Conservation (phyloP, 2,797 vertebrate genomes). For the Chiroxiphia lanceolata region DNA sequence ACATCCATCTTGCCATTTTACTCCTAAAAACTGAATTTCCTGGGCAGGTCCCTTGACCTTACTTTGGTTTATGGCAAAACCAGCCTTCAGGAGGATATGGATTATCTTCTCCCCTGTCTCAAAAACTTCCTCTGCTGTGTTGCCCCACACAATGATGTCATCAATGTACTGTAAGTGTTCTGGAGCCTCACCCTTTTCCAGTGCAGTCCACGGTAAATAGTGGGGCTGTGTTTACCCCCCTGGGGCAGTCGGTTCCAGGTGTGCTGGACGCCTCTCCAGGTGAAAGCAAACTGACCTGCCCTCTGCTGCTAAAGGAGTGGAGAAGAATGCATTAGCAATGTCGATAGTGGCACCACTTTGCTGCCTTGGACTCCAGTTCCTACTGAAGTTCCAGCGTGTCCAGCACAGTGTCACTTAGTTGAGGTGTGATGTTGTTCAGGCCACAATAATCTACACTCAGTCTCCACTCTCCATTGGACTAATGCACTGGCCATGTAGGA, state of each 20-base stretch:
- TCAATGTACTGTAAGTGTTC: not conserved
- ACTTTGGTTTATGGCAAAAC: not conserved
- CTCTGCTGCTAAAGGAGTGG: not conserved
- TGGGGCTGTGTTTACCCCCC: not conserved
- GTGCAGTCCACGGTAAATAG: not conserved
- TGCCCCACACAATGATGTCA: not conserved
- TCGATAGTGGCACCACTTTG: not conserved
- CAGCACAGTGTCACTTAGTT: not conserved
- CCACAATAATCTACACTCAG: not conserved
- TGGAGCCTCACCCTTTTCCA: not conserved
- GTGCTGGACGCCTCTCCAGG: not conserved
- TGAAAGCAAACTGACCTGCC: not conserved
- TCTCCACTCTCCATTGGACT: not conserved
- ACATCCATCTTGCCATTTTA: not conserved
- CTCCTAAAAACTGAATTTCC: not conserved
- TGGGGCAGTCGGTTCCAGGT: not conserved
- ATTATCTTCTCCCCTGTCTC: not conserved
- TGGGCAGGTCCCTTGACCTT: not conserved
- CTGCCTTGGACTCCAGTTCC: not conserved
- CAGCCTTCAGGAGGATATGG: not conserved
- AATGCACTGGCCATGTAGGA: not conserved
- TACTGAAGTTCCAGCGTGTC: not conserved
- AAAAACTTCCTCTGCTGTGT: not conserved
- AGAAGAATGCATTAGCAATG: not conserved
- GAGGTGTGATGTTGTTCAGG: not conserved